Base-by-base conservation (phyloP, 2,797 vertebrate genomes). In the Etheostoma perlongum region DNA sequence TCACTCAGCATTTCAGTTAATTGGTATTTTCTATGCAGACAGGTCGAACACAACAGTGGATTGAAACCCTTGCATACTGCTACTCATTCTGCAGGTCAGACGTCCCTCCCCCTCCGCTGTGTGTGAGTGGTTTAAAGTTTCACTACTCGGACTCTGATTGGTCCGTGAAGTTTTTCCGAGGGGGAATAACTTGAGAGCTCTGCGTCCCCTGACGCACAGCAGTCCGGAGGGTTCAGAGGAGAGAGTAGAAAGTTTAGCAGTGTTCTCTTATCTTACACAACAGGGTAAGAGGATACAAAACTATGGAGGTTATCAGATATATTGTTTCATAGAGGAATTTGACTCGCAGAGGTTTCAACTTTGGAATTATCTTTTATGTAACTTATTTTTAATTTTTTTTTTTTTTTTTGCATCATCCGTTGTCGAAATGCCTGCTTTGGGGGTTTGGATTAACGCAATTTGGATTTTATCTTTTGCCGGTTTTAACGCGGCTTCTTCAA, bases 81-180 rank as follows among this genome's bases (percentile, higher is more conserved):
- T 75, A 40, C 69, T 74, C 47, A 46, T 19, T 36, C 82, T 60
- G 54, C 84, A 74, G 87, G 75, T 76, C 90, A 80, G 84, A 75
- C 77, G 18, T 48, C 78, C 88, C 78, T 62, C 88, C 81, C 67
- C 78, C 88, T 75, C 82, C 68, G 5, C 46, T 2, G 62, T 52
- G 86, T 89, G 92, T 88, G 93, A 93, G 87, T 92, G 93, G 94
- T 92, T 94, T 93, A 95, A 95, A 95, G 95, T 95, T 94, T 92
- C 89, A 42, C 72, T 58, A 2, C 82, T 61, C 77, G 79, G 36
- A 0, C 78, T 85, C 88, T 92, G 91, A 95, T 95, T 93, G 92
- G 93, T 64, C 72, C 13, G 6, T 25, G 55, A 81, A 91, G 89
- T 94, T 94, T 82, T 55, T 76, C 90, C 47, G 70, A 68, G 65